Percentiles rank a stretch among this genome's conserved stretches.
phyloP scores from a whole-genome alignment of 2,113 vertebrate species.

The Albula glossodonta region DNA sequence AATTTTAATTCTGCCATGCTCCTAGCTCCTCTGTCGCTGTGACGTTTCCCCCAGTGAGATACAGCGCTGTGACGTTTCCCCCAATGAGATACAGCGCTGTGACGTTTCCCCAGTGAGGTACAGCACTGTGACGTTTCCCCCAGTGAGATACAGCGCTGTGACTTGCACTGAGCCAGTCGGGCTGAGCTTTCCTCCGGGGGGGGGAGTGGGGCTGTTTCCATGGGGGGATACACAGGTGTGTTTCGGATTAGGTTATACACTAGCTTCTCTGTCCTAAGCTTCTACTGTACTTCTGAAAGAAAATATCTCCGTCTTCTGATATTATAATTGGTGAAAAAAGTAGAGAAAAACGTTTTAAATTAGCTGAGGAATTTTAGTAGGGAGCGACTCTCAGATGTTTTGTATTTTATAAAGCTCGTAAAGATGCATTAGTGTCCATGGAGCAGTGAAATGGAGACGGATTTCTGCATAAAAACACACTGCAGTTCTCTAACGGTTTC shows the following conservation, averaged over 20 bases:
- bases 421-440: not conserved
- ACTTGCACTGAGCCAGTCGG: not conserved
- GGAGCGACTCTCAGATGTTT: not conserved
- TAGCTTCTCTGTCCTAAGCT: not conserved
- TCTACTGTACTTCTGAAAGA: not conserved
- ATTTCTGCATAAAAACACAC: conserved; percentile 35
- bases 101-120: too few relatives aligned
- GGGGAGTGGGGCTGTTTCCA: too few relatives aligned
- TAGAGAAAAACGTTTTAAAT: not conserved
- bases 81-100: too few relatives aligned
- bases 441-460: conserved; percentile 49
- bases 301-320: not conserved
- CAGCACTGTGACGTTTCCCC: too few relatives aligned
- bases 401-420: not conserved
- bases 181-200: not conserved
- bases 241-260: not conserved
- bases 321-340: not conserved
- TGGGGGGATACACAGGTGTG: not conserved
- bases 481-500: conserved; percentile 54
- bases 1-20: too few relatives aligned
- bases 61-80: not conserved
- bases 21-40: conserved; percentile 17
- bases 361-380: not conserved
- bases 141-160: too few relatives aligned
- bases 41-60: conserved; percentile 11